Evolutionary conservation across 2,113 vertebrate genomes (phyloP).

Genomic region (Athene cunicularia): DNA sequence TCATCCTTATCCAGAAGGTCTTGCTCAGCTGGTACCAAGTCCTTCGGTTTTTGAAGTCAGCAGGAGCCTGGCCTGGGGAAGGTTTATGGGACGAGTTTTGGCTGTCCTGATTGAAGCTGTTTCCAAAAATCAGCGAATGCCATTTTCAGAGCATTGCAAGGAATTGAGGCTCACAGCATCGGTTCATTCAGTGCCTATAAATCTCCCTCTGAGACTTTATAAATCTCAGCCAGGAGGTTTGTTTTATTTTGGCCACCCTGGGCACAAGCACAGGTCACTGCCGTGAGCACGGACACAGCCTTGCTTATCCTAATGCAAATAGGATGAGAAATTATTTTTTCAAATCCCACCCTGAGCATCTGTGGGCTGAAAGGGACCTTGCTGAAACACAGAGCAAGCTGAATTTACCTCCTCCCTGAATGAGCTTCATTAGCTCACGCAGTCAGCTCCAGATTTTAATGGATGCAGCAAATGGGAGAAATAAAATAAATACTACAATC

Average conservation of each 20-base stretch:
- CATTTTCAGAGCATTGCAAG: rapidly evolving
- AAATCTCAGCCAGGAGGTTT: neutral
- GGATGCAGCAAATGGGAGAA: conserved; percentile 23
- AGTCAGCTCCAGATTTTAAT: neutral
- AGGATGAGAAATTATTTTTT: neutral
- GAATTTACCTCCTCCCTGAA: neutral
- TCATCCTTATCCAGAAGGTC: neutral
- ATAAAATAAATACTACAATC: conserved; percentile 58
- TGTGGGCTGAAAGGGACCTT: neutral
- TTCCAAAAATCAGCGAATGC: neutral
- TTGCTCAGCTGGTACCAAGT: neutral
- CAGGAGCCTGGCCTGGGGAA: neutral
- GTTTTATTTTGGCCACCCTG: neutral
- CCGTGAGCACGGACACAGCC: rapidly evolving
- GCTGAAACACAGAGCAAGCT: neutral
- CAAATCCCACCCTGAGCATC: neutral
- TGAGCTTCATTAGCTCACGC: neutral
- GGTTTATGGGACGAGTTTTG: neutral
- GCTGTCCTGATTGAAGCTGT: neutral
- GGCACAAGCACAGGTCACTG: neutral
- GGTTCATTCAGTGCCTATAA: neutral
- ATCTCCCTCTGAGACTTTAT: neutral
- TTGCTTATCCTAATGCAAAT: neutral
- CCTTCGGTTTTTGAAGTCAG: neutral
- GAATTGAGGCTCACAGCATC: rapidly evolving